These are phyloP conservation scores for Scaptomyza tumidula DNA, from an alignment of 2,888 invertebrate species.

Conservation along the genomic window DNA sequence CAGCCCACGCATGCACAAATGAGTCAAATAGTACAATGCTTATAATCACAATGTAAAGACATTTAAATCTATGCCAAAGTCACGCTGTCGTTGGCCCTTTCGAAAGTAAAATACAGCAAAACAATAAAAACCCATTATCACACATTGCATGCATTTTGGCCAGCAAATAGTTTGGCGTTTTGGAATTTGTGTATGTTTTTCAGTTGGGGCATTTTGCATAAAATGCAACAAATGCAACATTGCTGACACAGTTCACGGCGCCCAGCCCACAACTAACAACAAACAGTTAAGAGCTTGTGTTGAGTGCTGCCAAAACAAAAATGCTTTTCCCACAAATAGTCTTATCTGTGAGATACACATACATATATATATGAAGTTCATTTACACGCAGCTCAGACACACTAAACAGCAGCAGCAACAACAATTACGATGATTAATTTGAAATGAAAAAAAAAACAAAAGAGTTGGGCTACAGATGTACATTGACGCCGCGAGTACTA, in stretches of 20 bases:
- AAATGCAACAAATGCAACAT: slow-evolving; percentile 62
- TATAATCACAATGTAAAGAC: slow-evolving; percentile 40
- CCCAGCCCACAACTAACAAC: slow-evolving; percentile 46
- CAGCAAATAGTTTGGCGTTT: slow-evolving; percentile 51
- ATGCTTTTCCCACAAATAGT: slow-evolving; percentile 67
- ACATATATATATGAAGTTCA: slow-evolving; percentile 60
- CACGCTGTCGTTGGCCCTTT: slow-evolving; percentile 65
- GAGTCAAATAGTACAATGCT: slow-evolving; percentile 23
- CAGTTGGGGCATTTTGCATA: slow-evolving; percentile 51
- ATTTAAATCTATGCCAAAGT: slow-evolving; percentile 74
- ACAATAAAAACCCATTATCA: slow-evolving; percentile 48
- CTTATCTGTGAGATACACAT: slow-evolving; percentile 48
- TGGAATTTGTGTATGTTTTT: slow-evolving; percentile 35
- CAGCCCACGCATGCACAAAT: slow-evolving; percentile 39
- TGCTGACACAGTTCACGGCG: slow-evolving; percentile 74
- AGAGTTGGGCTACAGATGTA: slow-evolving; percentile 51
- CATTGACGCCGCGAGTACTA: slow-evolving; percentile 55
- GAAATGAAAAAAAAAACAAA: slow-evolving; percentile 18
- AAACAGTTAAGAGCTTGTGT: slow-evolving; percentile 19
- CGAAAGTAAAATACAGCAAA: slow-evolving; percentile 31
- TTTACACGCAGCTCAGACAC: slow-evolving; percentile 72
- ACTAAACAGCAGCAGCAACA: slow-evolving; percentile 29
- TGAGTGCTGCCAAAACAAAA: slow-evolving; percentile 22
- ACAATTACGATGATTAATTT: slow-evolving; percentile 77
- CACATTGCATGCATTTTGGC: slow-evolving; percentile 40